A percentile compares a stretch with the other conserved stretches of the same genome.
phyloP scores from a whole-genome alignment of 2,113 vertebrate species.

The Notechis scutatus region DNA sequence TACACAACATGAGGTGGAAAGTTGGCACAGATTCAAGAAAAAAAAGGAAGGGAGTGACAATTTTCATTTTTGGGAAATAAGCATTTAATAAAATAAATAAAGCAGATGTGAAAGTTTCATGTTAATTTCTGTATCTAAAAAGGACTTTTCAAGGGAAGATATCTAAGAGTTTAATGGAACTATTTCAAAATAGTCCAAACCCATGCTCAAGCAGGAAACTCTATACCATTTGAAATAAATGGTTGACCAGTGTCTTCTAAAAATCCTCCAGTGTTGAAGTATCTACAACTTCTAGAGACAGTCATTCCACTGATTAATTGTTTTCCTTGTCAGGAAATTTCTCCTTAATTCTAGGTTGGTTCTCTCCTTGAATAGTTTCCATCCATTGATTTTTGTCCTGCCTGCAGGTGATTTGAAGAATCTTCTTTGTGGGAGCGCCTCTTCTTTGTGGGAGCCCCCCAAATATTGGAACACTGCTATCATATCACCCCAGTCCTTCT shows the following conservation, averaged over 20 bases:
- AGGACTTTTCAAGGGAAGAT: neutral
- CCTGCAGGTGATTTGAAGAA: neutral
- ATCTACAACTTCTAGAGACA: neutral
- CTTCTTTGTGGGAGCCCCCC: neutral
- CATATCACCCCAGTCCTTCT: neutral
- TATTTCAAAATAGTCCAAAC: neutral
- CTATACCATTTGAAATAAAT: neutral
- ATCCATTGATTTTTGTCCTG: neutral
- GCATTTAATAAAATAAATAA: neutral
- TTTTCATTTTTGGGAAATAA: neutral
- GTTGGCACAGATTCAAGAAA: neutral
- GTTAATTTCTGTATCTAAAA: neutral
- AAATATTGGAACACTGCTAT: neutral
- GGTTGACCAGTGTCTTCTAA: neutral
- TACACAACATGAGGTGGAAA: neutral
- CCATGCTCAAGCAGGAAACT: neutral
- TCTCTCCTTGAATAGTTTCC: neutral
- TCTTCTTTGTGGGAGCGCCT: neutral
- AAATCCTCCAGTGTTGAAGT: neutral
- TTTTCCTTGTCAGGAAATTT: neutral
- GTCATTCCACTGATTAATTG: neutral
- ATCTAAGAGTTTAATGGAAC: neutral
- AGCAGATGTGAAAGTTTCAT: neutral
- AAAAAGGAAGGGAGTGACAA: neutral
- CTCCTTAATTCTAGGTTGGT: neutral